phyloP scores from a whole-genome alignment of 1,140 invertebrate genomes.

The Philopotamus ludificatus region DNA sequence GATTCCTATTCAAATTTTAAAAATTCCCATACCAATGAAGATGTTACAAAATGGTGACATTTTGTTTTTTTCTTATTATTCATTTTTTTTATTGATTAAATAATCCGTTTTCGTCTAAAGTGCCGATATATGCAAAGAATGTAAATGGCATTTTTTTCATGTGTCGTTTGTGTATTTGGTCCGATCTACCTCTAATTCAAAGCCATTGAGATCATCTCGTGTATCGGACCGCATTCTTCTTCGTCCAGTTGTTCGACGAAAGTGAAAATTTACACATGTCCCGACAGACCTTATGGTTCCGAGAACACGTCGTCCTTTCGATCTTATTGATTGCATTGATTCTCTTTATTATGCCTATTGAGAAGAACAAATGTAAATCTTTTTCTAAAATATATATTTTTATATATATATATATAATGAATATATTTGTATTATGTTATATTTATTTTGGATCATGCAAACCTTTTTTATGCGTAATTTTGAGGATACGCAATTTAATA shows the following conservation, averaged over 20 bases:
- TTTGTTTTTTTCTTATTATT: not conserved
- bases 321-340: not conserved
- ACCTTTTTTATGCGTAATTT: too few species aligned
- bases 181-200: not conserved
- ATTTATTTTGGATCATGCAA: too few species aligned
- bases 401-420: too few species aligned
- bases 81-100: not conserved
- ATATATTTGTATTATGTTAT: too few species aligned
- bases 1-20: not conserved
- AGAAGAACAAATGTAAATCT: too few species aligned
- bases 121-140: conserved; percentile 9
- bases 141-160: conserved; percentile 1
- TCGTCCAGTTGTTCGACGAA: conserved; percentile 17
- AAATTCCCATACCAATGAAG: conserved; percentile 11
- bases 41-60: conserved; percentile 1
- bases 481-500: conserved; percentile 2
- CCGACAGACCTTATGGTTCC: conserved; percentile 9
- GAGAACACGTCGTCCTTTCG: conserved; percentile 15
- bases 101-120: not conserved
- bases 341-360: not conserved
- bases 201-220: too few species aligned
- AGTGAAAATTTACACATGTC: conserved; percentile 36
- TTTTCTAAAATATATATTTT: too few species aligned
- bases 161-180: not conserved
- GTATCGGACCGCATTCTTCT: conserved; percentile 17